phyloP scores from a whole-genome alignment of 2,797 vertebrate species.

The Rousettus madagascariensis region DNA sequence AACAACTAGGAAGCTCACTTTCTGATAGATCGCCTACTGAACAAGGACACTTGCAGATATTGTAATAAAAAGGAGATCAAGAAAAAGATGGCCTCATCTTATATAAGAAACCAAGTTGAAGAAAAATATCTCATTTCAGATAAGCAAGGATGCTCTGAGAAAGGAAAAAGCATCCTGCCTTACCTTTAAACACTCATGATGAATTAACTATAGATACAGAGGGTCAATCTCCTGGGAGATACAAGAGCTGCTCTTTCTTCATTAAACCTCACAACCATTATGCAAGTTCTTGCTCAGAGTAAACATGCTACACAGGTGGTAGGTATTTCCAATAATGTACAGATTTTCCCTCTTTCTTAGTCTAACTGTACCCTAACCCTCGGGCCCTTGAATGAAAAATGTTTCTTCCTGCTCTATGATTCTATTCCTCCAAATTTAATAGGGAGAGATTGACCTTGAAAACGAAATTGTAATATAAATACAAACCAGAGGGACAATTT shows the following conservation, averaged over 20 bases:
- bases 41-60: not conserved
- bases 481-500: not conserved
- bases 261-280: not conserved
- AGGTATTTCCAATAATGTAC: not conserved
- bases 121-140: not conserved
- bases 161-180: not conserved
- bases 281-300: not conserved
- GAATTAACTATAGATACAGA: not conserved
- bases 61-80: not conserved
- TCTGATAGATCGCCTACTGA: not conserved
- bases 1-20: not conserved
- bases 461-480: not conserved
- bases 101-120: slow-evolving; percentile 43
- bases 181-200: not conserved
- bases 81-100: not conserved
- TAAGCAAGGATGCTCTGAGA: not conserved
- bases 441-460: not conserved
- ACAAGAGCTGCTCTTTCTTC: not conserved
- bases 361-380: not conserved
- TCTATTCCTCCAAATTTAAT: not conserved
- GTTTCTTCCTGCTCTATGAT: not conserved
- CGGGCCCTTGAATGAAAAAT: not conserved
- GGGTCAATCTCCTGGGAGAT: not conserved
- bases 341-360: not conserved
- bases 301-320: not conserved